Conservation (phyloP, 2,113 vertebrate species). For the Sphaerodactylus townsendi region DNA sequence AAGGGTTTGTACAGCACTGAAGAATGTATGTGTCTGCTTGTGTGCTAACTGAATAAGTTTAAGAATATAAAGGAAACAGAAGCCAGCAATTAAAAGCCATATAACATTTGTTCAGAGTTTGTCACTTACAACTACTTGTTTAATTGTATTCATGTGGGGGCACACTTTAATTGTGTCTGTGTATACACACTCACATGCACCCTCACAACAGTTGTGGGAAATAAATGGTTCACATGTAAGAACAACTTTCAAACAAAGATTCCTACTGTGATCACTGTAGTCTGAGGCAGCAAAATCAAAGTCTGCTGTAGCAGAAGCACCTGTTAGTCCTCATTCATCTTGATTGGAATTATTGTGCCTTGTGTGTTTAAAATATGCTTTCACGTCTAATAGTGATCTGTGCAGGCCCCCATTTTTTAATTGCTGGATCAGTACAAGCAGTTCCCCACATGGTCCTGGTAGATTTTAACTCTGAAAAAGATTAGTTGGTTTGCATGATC, state of each 20-base stretch:
- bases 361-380: not conserved
- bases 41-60: not conserved
- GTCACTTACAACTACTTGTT: not conserved
- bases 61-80: not conserved
- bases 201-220: not conserved
- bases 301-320: too few relatives aligned
- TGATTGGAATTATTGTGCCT: not conserved
- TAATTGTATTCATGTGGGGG: not conserved
- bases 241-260: not conserved
- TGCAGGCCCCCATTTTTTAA: not conserved
- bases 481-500: not conserved
- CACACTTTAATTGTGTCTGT: accelerated
- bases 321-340: too few relatives aligned
- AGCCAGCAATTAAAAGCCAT: not conserved
- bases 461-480: not conserved
- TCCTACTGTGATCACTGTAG: not conserved
- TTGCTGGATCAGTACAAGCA: not conserved
- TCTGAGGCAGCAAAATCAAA: too few relatives aligned
- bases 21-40: not conserved
- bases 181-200: not conserved
- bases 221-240: not conserved
- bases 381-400: not conserved
- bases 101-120: not conserved
- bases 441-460: not conserved
- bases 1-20: not conserved